Evolutionary conservation across 23 tunicate species (phyloP).

Genomic region (Botrylloides violaceus): DNA sequence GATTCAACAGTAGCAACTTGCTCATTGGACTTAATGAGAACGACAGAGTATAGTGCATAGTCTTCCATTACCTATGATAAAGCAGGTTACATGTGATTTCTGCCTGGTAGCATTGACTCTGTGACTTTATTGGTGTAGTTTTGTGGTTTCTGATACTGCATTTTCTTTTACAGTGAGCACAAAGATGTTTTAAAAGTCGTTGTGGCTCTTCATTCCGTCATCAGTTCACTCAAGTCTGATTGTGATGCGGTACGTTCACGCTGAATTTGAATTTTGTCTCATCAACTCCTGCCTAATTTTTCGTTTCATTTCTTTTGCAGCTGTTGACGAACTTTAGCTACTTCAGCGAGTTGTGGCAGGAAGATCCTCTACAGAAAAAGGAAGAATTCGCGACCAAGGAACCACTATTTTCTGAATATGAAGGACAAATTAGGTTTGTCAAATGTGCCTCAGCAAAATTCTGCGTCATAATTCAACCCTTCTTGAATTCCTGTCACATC

Average conservation of each 20-base stretch:
- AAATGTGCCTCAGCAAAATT: not conserved
- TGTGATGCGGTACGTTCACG: slow-evolving; percentile 61
- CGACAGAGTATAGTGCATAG: too few relatives aligned
- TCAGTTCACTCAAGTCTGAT: slow-evolving; percentile 91
- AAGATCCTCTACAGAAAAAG: slow-evolving; percentile 91
- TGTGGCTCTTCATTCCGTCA: slow-evolving; percentile 92
- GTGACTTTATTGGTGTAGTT: too few relatives aligned
- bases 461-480: not conserved
- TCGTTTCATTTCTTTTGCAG: slow-evolving; percentile 23
- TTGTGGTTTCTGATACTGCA: too few relatives aligned
- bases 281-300: not conserved
- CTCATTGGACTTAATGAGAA: too few relatives aligned
- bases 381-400: slow-evolving; percentile 52
- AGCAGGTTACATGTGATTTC: too few relatives aligned
- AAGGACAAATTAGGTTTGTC: slow-evolving; percentile 39
- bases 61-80: too few relatives aligned
- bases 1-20: too few relatives aligned
- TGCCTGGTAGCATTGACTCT: too few relatives aligned
- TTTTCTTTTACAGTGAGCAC: slow-evolving; percentile 95
- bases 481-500: too few relatives aligned
- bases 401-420: slow-evolving; percentile 78
- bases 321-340: slow-evolving; percentile 74
- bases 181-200: slow-evolving; percentile 96
- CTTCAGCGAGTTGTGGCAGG: slow-evolving; percentile 95
- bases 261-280: not conserved